Conservation (phyloP, 2,113 vertebrate species). For the Pedetes capensis region DNA sequence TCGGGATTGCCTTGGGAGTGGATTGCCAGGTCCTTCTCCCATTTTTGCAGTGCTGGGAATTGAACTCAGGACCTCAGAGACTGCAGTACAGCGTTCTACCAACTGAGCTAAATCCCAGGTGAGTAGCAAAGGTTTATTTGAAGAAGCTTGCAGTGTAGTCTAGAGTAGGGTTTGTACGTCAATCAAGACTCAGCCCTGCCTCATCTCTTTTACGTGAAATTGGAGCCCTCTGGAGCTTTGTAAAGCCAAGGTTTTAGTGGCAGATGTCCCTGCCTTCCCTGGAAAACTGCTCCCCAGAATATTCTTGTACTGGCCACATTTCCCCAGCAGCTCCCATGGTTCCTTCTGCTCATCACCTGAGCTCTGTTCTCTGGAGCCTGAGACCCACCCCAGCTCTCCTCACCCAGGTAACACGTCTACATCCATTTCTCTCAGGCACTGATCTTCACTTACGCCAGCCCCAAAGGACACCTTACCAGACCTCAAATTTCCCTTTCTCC, state of each 20-base stretch:
- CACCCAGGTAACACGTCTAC: fast-evolving
- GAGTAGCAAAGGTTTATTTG: background rate
- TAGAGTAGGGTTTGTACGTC: background rate
- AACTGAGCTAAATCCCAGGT: too few relatives aligned
- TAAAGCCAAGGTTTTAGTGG: background rate
- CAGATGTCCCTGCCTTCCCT: background rate
- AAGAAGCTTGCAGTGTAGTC: background rate
- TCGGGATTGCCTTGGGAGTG: too few relatives aligned
- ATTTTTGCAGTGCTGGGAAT: too few relatives aligned
- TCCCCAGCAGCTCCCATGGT: fast-evolving
- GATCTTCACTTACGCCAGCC: background rate
- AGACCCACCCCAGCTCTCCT: too few relatives aligned
- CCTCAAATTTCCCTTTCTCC: slow-evolving; percentile 11
- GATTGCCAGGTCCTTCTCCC: too few relatives aligned
- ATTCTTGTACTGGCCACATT: background rate
- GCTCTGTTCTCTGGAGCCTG: background rate
- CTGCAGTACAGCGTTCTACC: too few relatives aligned
- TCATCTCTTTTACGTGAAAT: background rate
- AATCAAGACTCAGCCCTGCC: background rate
- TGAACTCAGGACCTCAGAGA: too few relatives aligned
- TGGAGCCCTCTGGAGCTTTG: background rate
- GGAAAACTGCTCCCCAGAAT: background rate
- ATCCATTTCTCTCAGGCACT: background rate
- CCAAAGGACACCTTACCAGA: background rate
- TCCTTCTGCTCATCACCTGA: background rate